Conservation (phyloP, 1,140 invertebrate species). For the Drosophila jambulina region DNA sequence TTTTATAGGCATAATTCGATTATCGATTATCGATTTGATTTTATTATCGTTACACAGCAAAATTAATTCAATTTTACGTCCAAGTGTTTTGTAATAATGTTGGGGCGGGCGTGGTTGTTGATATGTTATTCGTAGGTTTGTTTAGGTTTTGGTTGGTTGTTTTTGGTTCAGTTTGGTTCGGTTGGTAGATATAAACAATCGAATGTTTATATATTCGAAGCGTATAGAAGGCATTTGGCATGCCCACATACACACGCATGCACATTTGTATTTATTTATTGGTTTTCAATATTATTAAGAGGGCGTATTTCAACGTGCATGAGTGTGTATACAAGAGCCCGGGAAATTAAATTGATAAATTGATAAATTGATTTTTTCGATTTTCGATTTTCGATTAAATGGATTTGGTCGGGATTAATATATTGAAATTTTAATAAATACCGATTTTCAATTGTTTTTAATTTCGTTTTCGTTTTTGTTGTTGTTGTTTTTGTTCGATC, state of each 20-base stretch:
- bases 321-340: conserved; percentile 28
- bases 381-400: conserved; percentile 10
- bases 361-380: conserved; percentile 25
- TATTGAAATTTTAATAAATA: conserved; percentile 40
- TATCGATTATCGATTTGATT: conserved; percentile 43
- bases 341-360: conserved; percentile 38
- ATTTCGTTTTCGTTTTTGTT: conserved; percentile 47
- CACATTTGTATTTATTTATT: conserved; percentile 23
- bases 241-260: conserved; percentile 57
- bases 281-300: background rate
- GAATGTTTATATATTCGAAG: conserved; percentile 36
- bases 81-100: conserved; percentile 51
- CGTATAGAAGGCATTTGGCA: conserved; percentile 43
- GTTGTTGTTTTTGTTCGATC: conserved; percentile 51
- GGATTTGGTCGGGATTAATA: conserved; percentile 30
- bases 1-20: conserved; percentile 59
- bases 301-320: conserved; percentile 44
- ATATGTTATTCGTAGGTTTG: conserved; percentile 48
- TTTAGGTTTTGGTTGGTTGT: conserved; percentile 46
- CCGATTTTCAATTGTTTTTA: conserved; percentile 52
- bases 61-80: conserved; percentile 57
- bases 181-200: conserved; percentile 58
- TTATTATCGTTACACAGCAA: conserved; percentile 50
- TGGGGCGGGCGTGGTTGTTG: conserved; percentile 44
- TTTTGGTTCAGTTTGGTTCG: conserved; percentile 53